These are phyloP conservation scores for Trichacis sp. DNA, from an alignment of 2,888 invertebrate species.

Conservation along the genomic window DNA sequence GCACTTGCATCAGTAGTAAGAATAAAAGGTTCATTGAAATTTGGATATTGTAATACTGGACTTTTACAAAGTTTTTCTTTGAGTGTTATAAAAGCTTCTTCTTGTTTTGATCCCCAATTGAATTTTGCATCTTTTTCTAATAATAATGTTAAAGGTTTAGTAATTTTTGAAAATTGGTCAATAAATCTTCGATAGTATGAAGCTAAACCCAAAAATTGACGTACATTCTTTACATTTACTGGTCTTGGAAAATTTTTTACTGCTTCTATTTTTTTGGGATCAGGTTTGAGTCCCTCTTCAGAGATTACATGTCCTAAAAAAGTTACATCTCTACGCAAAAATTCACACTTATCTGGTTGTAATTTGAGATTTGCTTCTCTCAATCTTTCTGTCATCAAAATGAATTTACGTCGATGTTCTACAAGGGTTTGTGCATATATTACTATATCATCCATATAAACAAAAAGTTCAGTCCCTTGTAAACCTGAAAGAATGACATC, in stretches of 20 bases:
- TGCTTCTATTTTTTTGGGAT: slow-evolving; percentile 41
- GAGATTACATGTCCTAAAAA: slow-evolving; percentile 45
- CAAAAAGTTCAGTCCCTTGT: slow-evolving; percentile 40
- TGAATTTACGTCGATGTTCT: slow-evolving; percentile 33
- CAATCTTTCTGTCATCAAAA: slow-evolving; percentile 26
- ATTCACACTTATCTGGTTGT: slow-evolving; percentile 11
- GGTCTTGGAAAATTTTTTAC: slow-evolving; percentile 44
- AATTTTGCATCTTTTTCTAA: slow-evolving; percentile 16
- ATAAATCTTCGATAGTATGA: slow-evolving; percentile 59
- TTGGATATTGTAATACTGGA: slow-evolving; percentile 31
- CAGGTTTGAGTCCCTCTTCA: slow-evolving; percentile 39
- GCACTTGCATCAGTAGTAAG: slow-evolving; percentile 25
- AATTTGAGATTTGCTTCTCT: slow-evolving; percentile 35
- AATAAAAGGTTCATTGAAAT: slow-evolving; percentile 24
- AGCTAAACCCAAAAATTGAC: slow-evolving; percentile 51
- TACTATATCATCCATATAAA: slow-evolving; percentile 43
- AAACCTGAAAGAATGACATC: slow-evolving; percentile 40
- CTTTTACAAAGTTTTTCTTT: slow-evolving; percentile 18
- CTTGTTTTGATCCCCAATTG: slow-evolving; percentile 18
- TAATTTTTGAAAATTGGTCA: slow-evolving; percentile 38
- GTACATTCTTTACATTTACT: slow-evolving; percentile 35
- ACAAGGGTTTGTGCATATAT: slow-evolving; percentile 27
- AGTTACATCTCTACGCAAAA: slow-evolving; percentile 43
- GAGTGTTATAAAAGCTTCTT: slow-evolving; percentile 19
- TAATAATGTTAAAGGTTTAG: slow-evolving; percentile 22